These are phyloP conservation scores for Isurus oxyrinchus DNA, from an alignment of 2,113 vertebrate genomes.

Conservation along the genomic window DNA sequence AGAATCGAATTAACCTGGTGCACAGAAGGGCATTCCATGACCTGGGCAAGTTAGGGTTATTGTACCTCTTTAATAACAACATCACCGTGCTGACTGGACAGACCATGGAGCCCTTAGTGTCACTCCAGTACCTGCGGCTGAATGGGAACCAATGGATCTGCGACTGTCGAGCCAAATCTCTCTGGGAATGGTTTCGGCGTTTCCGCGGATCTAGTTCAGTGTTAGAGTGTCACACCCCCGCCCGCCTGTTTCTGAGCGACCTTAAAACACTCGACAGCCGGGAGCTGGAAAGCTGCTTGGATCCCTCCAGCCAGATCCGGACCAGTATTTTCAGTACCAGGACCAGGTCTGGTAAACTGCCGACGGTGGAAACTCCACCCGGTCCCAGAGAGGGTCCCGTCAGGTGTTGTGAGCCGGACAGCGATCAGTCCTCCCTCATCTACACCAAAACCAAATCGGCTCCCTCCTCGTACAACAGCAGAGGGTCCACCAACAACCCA, in stretches of 20 bases:
- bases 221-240: conserved; percentile 77
- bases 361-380: conserved; percentile 60
- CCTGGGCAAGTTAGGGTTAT: conserved; percentile 82
- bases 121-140: conserved; percentile 87
- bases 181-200: conserved; percentile 94
- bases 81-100: conserved; percentile 78
- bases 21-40: conserved; percentile 78
- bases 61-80: conserved; percentile 95
- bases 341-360: conserved; percentile 62
- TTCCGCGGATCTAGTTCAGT: conserved; percentile 94
- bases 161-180: conserved; percentile 82
- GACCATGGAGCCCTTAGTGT: conserved; percentile 73
- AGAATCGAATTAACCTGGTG: conserved; percentile 77
- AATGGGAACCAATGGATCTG: conserved; percentile 97
- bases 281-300: conserved; percentile 78
- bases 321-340: conserved; percentile 73
- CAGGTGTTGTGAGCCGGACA: conserved; percentile 81
- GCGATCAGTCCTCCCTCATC: conserved; percentile 80
- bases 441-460: conserved; percentile 71
- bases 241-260: conserved; percentile 70
- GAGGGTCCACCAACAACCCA: conserved; percentile 74
- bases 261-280: conserved; percentile 72
- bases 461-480: conserved; percentile 66
- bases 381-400: conserved; percentile 49
- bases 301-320: conserved; percentile 63